Evolutionary conservation across 2,113 vertebrate genomes (phyloP).

Genomic region (Festucalex cinctus): DNA sequence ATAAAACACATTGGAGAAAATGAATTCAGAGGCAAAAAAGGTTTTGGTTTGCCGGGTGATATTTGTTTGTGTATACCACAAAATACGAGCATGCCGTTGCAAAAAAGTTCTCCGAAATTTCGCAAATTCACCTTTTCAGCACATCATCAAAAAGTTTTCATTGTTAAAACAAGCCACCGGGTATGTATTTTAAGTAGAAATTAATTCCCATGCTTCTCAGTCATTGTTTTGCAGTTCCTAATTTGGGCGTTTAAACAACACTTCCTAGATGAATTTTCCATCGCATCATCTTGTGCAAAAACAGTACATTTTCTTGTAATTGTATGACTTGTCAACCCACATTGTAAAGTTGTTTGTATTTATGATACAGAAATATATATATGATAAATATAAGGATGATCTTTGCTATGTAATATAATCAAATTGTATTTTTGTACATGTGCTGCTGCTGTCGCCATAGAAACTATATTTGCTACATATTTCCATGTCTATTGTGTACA

Average conservation of each 20-base stretch:
- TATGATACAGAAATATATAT: constrained; percentile 80
- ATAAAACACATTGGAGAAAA: neutral
- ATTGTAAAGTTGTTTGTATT: constrained; percentile 80
- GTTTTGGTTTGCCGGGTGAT: neutral
- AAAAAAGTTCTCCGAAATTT: neutral
- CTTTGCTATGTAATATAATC: constrained; percentile 75
- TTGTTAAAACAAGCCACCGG: constrained; percentile 10
- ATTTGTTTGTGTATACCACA: neutral
- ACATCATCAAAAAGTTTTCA: neutral
- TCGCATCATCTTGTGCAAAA: constrained; percentile 24
- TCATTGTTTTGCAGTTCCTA: neutral
- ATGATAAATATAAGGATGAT: constrained; percentile 59
- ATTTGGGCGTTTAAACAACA: neutral
- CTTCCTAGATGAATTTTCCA: neutral
- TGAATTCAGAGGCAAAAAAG: neutral
- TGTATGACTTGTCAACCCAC: constrained; percentile 44
- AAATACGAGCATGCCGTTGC: neutral
- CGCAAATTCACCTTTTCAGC: neutral
- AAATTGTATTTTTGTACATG: constrained; percentile 97
- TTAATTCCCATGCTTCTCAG: neutral
- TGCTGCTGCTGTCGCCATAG: constrained; percentile 84
- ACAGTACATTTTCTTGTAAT: constrained; percentile 38
- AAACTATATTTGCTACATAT: constrained; percentile 69
- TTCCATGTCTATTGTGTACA: constrained; percentile 3
- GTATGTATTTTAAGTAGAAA: constrained; percentile 27